These are phyloP conservation scores for Stictocephala bisonia DNA, from an alignment of 2,888 invertebrate species.

Conservation along the genomic window DNA sequence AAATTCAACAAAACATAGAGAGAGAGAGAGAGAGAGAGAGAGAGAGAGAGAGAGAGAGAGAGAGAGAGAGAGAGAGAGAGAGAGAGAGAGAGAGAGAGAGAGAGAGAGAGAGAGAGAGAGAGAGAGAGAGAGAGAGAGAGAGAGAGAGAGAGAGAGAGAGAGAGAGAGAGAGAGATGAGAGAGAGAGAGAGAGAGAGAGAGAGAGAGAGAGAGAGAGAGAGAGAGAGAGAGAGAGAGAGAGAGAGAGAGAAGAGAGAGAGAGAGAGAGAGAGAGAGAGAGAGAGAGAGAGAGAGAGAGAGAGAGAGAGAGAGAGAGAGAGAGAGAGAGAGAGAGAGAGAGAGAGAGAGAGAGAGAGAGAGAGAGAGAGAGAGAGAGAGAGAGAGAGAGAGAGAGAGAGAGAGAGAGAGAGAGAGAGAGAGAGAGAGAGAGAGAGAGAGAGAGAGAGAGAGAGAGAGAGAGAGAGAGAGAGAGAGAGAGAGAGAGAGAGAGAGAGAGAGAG, in stretches of 20 bases:
- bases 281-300: neutral
- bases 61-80: neutral
- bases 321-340: neutral
- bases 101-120: neutral
- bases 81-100: neutral
- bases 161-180: too few relatives aligned
- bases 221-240: conserved; percentile 5
- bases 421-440: neutral
- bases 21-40: neutral
- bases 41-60: conserved; percentile 11
- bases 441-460: neutral
- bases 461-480: neutral
- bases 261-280: conserved; percentile 11
- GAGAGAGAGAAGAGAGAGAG: conserved; percentile 6
- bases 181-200: neutral
- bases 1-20: too few relatives aligned
- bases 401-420: neutral
- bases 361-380: conserved; percentile 2
- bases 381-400: neutral
- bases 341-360: conserved; percentile 1
- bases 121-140: neutral
- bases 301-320: neutral
- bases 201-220: neutral
- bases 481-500: neutral
- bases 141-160: neutral